Base-by-base conservation (phyloP, 2,113 vertebrate species). In the Polypterus bichir region DNA sequence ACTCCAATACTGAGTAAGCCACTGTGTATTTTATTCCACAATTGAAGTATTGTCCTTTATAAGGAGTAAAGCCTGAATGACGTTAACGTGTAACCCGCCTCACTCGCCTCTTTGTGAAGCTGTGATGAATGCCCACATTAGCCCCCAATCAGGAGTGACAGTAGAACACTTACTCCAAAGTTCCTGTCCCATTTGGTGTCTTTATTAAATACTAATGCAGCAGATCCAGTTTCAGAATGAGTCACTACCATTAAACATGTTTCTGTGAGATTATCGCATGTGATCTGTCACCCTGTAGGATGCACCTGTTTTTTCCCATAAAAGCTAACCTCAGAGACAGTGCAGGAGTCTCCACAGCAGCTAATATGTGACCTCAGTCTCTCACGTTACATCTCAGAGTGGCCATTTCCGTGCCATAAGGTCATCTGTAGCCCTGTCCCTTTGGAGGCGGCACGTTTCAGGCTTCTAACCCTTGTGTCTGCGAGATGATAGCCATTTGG, bases 361-460 rank as follows among this genome's bases (percentile, higher is more conserved):
- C 75, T 78, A 81, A 82, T 78, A 83, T 68, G 71, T 66, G 66
- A 79, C 77, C 70, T 72, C 64, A 64, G 67, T 73, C 79, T 82
- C 80, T 83, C 70, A 67, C 74, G 77, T 88, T 87, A 86, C 81
- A 78, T 75, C 74, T 83, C 76, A 68, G 52, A 84, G 76, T 80
- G 81, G 78, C 83, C 83, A 73, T 76, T 77, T 77, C 73, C 77
- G 78, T 83, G 79, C 76, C 76, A 83, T 81, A 85, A 87, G 88
- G 83, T 89, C 82, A 86, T 67, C 73, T 66, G 49, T 60, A 61
- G 73, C 70, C 67, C 61, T 60, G 74, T 81, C 79, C 81, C 78
- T 66, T 72, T 66, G 81, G 80, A 83, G 70, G 75, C 77, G 73
- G 52, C 58, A 75, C 68, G 69, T 75, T 78, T 77, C 80, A 79